A percentile compares a stretch with the other conserved stretches of the same genome.
Evolutionary conservation across 1,140 invertebrate genomes (phyloP).

Genomic region (Drosophila trapezifrons): DNA sequence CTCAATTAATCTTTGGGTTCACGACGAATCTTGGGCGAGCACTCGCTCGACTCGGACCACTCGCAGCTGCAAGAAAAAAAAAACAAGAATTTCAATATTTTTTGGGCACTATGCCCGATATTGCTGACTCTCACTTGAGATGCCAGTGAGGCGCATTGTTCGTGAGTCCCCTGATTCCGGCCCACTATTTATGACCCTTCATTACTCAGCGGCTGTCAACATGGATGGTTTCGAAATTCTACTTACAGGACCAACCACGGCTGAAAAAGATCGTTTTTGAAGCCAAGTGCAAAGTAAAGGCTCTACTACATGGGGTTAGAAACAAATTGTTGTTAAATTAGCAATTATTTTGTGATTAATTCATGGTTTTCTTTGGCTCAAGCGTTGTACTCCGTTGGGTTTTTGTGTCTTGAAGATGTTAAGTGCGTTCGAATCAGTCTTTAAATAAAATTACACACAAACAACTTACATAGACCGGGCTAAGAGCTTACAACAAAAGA

Average conservation of each 20-base stretch:
- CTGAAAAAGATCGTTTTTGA: constrained; percentile 41
- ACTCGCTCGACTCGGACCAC: constrained; percentile 4
- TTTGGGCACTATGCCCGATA: constrained; percentile 66
- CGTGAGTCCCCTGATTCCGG: constrained; percentile 31
- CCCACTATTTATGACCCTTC: constrained; percentile 47
- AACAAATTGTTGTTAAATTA: constrained; percentile 77
- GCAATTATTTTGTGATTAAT: constrained; percentile 74
- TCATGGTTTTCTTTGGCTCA: constrained; percentile 44
- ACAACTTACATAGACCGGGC: constrained; percentile 71
- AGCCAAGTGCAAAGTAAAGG: constrained; percentile 70
- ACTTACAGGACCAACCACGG: constrained; percentile 51
- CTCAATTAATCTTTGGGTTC: constrained; percentile 66
- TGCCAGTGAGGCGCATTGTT: constrained; percentile 43
- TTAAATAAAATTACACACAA: constrained; percentile 59
- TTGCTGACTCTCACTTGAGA: constrained; percentile 2
- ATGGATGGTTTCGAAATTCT: constrained; percentile 18
- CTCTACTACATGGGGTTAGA: constrained; percentile 51
- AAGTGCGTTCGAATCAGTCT: constrained; percentile 49
- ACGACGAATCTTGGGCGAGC: constrained; percentile 29
- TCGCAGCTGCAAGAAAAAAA: constrained; percentile 28
- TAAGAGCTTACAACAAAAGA: constrained; percentile 41
- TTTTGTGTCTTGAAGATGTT: constrained; percentile 28
- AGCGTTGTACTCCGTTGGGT: constrained; percentile 44
- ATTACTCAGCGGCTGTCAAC: constrained; percentile 65
- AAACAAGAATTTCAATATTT: constrained; percentile 21